These are phyloP conservation scores for Arbacia lixula DNA, from an alignment of 53 echinoderm and acorn worm species.

Conservation along the genomic window DNA sequence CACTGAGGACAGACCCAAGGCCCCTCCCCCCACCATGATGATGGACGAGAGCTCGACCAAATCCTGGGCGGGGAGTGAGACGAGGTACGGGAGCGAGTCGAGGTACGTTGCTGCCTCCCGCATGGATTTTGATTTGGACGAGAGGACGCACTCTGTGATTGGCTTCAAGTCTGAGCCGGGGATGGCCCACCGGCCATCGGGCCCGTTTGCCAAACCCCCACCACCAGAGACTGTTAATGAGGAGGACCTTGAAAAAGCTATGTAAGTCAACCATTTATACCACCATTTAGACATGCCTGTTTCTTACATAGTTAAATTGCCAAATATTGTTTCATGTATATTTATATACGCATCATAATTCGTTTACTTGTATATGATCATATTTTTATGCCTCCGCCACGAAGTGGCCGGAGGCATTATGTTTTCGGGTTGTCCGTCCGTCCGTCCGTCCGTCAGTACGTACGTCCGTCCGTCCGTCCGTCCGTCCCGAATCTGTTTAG, in stretches of 20 bases:
- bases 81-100: conserved; percentile 5
- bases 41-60: not conserved
- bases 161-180: conserved; percentile 19
- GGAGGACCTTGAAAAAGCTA: not conserved
- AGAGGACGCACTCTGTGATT: not conserved
- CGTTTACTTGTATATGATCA: no score
- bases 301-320: no score
- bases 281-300: not conserved
- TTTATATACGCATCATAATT: no score
- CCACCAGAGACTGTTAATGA: not conserved
- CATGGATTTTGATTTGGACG: not conserved
- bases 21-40: no score
- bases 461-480: no score
- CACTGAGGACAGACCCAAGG: no score
- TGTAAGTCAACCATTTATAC: conserved; percentile 1
- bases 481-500: no score
- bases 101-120: not conserved
- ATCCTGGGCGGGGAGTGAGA: not conserved
- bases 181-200: not conserved
- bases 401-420: no score
- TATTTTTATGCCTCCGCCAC: no score
- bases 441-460: no score
- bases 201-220: not conserved
- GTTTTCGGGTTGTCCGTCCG: no score
- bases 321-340: no score